phyloP scores from a whole-genome alignment of 2,888 invertebrate species.

The Xylocampa areola region DNA sequence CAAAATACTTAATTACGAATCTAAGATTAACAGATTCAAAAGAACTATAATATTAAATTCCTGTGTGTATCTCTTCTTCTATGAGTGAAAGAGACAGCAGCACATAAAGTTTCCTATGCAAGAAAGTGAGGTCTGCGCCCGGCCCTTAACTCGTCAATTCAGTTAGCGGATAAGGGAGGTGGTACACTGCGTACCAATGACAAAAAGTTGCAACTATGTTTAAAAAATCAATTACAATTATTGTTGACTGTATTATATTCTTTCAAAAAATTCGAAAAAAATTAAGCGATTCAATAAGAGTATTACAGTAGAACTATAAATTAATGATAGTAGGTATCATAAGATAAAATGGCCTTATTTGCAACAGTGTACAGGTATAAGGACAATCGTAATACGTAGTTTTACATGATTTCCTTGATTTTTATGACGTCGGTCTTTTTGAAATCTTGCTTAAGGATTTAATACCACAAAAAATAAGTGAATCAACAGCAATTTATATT shows the following conservation, averaged over 20 bases:
- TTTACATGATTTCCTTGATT: slow-evolving; percentile 10
- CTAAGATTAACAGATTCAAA: neutral
- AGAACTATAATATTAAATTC: neutral
- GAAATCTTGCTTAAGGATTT: too few species aligned
- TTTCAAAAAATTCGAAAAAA: neutral
- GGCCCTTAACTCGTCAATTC: slow-evolving; percentile 42
- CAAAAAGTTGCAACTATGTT: slow-evolving; percentile 14
- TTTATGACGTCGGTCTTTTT: neutral
- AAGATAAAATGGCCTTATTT: slow-evolving; percentile 15
- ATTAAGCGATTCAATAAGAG: too few species aligned
- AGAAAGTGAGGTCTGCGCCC: slow-evolving; percentile 30
- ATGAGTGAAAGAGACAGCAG: slow-evolving; percentile 32
- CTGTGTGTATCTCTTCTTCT: slow-evolving; percentile 41
- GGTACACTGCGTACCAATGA: slow-evolving; percentile 30
- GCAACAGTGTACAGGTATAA: slow-evolving; percentile 1
- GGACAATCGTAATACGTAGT: neutral
- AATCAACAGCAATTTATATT: neutral
- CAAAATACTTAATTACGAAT: neutral
- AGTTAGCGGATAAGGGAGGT: slow-evolving; percentile 48
- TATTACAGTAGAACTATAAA: too few species aligned
- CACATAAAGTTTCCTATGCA: slow-evolving; percentile 5
- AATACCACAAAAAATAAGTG: too few species aligned
- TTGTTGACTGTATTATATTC: neutral
- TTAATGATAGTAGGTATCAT: too few species aligned
- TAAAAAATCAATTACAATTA: slow-evolving; percentile 2